Percentiles rank a stretch among this genome's conserved stretches.
phyloP scores from a whole-genome alignment of 2,113 vertebrate genomes.

The Eolophus roseicapilla region DNA sequence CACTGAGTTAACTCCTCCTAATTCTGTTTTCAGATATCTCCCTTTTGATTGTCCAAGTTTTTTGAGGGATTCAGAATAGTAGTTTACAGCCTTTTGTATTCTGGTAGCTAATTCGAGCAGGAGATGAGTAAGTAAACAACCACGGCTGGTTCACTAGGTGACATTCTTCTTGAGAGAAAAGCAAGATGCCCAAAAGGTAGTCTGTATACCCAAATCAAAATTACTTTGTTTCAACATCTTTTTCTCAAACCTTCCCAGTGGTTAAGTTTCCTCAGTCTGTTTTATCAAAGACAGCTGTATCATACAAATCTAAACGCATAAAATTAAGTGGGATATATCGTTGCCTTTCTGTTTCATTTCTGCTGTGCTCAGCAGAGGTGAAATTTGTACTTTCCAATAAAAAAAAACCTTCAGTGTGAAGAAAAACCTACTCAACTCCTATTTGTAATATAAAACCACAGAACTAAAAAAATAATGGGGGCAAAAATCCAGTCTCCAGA shows the following conservation, averaged over 20 bases:
- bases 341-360: background rate
- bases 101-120: background rate
- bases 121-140: background rate
- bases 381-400: background rate
- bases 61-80: background rate
- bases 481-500: background rate
- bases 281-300: background rate
- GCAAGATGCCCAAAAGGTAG: background rate
- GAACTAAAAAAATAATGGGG: background rate
- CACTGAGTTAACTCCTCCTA: background rate
- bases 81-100: background rate
- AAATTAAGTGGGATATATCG: background rate
- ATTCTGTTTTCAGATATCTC: background rate
- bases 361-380: background rate
- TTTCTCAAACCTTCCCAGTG: background rate
- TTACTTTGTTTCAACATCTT: background rate
- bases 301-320: background rate
- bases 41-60: background rate
- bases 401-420: background rate
- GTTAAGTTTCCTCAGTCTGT: background rate
- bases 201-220: background rate
- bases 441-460: background rate
- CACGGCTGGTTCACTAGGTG: background rate
- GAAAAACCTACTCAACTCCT: background rate
- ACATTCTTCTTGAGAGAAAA: background rate